Evolutionary conservation across 2,888 invertebrate species (phyloP).

Genomic region (Caenorhabditis becei): DNA sequence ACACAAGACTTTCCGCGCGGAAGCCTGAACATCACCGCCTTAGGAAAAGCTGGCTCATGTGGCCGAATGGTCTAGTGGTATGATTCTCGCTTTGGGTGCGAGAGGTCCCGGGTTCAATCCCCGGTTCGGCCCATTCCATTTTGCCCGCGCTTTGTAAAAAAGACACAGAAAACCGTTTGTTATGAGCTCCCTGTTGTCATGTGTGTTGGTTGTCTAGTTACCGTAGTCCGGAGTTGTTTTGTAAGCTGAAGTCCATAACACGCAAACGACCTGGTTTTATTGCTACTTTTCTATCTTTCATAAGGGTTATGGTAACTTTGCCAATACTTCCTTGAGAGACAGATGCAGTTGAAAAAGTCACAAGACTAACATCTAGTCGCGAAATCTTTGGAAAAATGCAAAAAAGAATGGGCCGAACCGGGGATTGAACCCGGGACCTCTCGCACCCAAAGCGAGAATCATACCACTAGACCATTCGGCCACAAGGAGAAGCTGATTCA

Average conservation of each 20-base stretch:
- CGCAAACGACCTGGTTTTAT: no score
- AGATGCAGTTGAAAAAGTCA: no score
- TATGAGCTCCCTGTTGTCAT: no score
- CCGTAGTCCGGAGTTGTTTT: no score
- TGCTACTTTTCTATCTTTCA: no score
- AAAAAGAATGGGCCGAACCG: constrained; percentile 71
- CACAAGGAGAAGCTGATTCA: background rate
- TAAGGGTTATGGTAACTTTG: no score
- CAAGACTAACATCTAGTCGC: no score
- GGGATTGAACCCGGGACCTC: constrained; percentile 81
- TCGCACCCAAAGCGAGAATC: constrained; percentile 82
- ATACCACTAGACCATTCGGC: constrained; percentile 81
- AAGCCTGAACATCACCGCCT: background rate
- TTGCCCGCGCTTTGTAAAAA: no score
- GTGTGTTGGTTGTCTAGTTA: no score
- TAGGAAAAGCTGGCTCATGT: background rate
- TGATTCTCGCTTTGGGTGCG: constrained; percentile 82
- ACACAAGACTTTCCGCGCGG: background rate
- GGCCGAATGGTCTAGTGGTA: constrained; percentile 80
- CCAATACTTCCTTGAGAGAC: no score
- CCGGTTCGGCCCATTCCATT: constrained; percentile 72
- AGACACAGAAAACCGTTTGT: no score
- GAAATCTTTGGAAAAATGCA: background rate
- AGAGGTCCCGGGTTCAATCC: constrained; percentile 81
- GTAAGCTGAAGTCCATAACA: no score